A percentile compares a stretch with the other conserved stretches of the same genome.
Conservation (phyloP, 2,797 vertebrate genomes). For the Molossus alvarezi region DNA sequence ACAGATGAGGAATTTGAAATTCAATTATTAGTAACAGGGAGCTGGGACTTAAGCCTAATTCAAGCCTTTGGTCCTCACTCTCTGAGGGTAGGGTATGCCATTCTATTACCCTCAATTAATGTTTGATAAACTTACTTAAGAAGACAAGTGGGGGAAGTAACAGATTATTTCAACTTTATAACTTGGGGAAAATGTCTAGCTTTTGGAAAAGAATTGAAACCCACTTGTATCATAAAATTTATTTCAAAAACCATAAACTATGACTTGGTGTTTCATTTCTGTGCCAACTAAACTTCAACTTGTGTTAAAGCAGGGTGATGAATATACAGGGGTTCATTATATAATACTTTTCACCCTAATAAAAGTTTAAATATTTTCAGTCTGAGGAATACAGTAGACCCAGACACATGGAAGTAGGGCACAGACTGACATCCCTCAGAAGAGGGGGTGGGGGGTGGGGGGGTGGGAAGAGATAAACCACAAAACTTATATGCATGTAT, state of each 20-base stretch:
- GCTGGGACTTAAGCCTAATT: not conserved
- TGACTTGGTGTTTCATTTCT: not conserved
- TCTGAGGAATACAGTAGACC: no score
- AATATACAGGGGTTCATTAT: not conserved
- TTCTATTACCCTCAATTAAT: not conserved
- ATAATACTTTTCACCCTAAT: not conserved
- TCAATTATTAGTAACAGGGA: not conserved
- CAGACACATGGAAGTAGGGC: no score
- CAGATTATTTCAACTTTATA: constrained; percentile 53
- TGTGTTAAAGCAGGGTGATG: not conserved
- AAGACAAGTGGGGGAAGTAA: not conserved
- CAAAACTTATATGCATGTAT: no score
- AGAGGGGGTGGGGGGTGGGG: no score
- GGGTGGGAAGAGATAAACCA: no score
- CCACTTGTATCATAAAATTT: not conserved
- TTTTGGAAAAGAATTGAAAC: constrained; percentile 50
- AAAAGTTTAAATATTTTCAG: not conserved
- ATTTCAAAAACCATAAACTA: constrained; percentile 43
- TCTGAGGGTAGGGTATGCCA: not conserved
- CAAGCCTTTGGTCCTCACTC: not conserved
- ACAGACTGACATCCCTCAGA: no score
- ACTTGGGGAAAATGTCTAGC: not conserved
- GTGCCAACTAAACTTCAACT: not conserved
- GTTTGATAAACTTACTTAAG: constrained; percentile 28
- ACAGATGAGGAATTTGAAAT: constrained; percentile 6